Conservation (phyloP, 2,113 vertebrate genomes). For the Chaetura pelagica region DNA sequence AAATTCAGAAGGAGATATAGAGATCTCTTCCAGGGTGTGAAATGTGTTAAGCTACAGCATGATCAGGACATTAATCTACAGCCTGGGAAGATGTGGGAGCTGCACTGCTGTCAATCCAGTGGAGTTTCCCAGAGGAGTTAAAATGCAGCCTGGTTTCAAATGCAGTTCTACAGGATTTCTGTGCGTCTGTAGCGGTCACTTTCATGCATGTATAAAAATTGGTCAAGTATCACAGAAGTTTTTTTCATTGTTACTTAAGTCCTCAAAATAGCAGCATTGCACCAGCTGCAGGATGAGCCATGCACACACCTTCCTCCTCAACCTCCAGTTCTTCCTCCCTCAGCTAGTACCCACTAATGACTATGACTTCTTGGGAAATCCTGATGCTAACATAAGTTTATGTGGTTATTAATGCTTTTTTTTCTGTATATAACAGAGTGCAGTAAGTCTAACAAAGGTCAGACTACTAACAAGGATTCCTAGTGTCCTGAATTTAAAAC, state of each 20-base stretch:
- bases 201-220: neutral
- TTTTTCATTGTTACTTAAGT: neutral
- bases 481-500: neutral
- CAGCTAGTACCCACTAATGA: neutral
- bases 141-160: neutral
- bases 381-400: neutral
- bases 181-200: neutral
- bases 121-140: neutral
- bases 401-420: neutral
- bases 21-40: neutral
- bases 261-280: neutral
- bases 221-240: neutral
- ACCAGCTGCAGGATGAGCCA: neutral
- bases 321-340: neutral
- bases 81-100: accelerated
- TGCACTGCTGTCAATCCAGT: neutral
- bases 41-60: neutral
- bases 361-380: neutral
- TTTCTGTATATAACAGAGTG: neutral
- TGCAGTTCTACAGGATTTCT: neutral
- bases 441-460: neutral
- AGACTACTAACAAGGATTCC: neutral
- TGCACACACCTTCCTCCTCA: neutral
- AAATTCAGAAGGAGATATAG: neutral
- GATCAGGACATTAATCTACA: neutral